Evolutionary conservation across 2,888 invertebrate species (phyloP), one percentile per base, ranked within the genome.

Genomic region (Matsumyia berberina): DNA sequence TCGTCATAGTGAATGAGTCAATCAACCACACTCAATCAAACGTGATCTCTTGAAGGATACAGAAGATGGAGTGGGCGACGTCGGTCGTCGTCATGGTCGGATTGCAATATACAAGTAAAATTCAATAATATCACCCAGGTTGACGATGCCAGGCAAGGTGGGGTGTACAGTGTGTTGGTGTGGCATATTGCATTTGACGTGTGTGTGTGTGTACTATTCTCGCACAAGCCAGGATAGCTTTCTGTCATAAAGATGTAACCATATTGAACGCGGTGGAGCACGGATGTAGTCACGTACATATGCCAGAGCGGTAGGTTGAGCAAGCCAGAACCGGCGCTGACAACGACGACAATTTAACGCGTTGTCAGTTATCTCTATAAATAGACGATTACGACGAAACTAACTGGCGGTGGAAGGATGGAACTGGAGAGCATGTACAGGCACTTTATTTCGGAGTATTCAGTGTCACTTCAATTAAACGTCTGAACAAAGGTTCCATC

Each of bases 301-400:
- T 64, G 7, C 11, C 9, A 31, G n/a, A 55, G n/a, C 42, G 29
- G 46, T 29, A 35, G 35, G n/a, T 9, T 24, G 49, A 46, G 11
- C 12, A 5, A 17, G 33, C 66, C 42, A 19, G 58, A 44, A 1
- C 29, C 8, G 17, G 37, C 62, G 51, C 35, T 70, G 58, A 51
- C 55, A 70, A 58, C 76, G 62, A 39, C 44, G 19, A 76, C 70
- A 70, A 81, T 81, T 76, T 81, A 51, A 81, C 70, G 81, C 66
- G 44, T 66, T 77, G 76, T 60, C 81, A 76, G 51, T 70, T 76
- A 42, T 58, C 19, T 31, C 58, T 77, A 64, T 51, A 76, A 76
- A 81, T 74, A 81, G 69, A 74, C 31, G 15, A 62, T 44, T 33
- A 55, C 39, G 46, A 70, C 51, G 19, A 33, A 37, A 73, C 12